Evolutionary conservation across 1,140 invertebrate species (phyloP), one percentile per base, ranked within the genome.

Genomic region (Triops cancriformis): DNA sequence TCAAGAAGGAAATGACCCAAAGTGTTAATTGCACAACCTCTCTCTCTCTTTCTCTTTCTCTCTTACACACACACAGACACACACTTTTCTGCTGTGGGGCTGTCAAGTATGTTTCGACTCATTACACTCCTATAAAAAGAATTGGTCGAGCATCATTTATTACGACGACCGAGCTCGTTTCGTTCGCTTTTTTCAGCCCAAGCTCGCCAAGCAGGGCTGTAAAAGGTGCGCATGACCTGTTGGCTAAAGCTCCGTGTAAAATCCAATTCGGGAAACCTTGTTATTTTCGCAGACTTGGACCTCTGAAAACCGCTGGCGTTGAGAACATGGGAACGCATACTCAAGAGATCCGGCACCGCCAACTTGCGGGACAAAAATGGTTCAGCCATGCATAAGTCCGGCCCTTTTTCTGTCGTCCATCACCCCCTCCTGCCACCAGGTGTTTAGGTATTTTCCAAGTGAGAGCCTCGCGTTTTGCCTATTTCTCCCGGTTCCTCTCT

Each of bases 231-330:
- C 51, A 64, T 64, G 51, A 64, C 51, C 51, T 64, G 51, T n/a
- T 64, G 51, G 51, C 14, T 64, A 18, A 12, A 64, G 51, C 23
- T 4, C 14, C 18, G 51, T 64, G 51, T 64, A 64, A 64, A 64
- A 64, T 64, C 51, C 51, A 23, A 64, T 64, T 18, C 51, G 51
- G 9, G 51, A 64, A 64, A 64, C n/a, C 51, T n/a, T 23, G 51
- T 64, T 64, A 64, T 64, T 64, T 64, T 64, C 51, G 51, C 51
- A 64, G 51, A 64, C 51, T 64, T 64, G 51, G 18, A 14, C 51
- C 51, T 10, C 51, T 23, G 14, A 18, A 18, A 23, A 11, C 43
- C 43, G 1, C 23, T 64, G 23, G 51, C 51, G 23, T 64, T 64
- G 23, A 14, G 23, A 64, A 64, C 51, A 64, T 64, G 51, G 51